These are phyloP conservation scores for Dufourea novaeangliae DNA, from an alignment of 1,140 invertebrate genomes.

Conservation along the genomic window DNA sequence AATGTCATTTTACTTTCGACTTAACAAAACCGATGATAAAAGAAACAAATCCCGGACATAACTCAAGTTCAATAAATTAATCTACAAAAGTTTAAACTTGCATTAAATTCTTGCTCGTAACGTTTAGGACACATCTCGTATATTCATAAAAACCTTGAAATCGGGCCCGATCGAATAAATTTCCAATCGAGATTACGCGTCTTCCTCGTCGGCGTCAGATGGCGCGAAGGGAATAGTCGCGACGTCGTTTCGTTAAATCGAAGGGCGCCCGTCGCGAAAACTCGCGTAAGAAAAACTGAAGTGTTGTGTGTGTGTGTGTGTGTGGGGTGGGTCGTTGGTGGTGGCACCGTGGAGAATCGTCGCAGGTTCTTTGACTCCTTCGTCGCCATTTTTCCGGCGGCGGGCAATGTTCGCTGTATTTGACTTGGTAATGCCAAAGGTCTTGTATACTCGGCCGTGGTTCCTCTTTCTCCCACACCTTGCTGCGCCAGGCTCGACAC, in stretches of 20 bases:
- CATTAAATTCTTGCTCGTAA: too few species aligned
- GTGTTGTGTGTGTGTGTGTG: too few species aligned
- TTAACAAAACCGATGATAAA: too few species aligned
- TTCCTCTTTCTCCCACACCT: slow-evolving; percentile 36
- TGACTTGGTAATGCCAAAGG: slow-evolving; percentile 80
- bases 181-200: background rate
- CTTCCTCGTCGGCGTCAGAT: background rate
- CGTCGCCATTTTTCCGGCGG: slow-evolving; percentile 73
- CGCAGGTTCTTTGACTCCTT: slow-evolving; percentile 75
- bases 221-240: slow-evolving; percentile 13
- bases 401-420: slow-evolving; percentile 72
- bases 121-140: too few species aligned
- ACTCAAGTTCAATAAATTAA: too few species aligned
- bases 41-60: too few species aligned
- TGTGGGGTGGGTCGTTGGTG: background rate
- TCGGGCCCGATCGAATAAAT: background rate
- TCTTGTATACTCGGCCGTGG: slow-evolving; percentile 66
- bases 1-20: too few species aligned
- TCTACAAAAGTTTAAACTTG: too few species aligned
- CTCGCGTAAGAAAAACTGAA: slow-evolving; percentile 2
- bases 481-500: slow-evolving; percentile 29
- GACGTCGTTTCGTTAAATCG: slow-evolving; percentile 65
- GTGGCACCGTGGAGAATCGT: background rate
- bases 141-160: too few species aligned
- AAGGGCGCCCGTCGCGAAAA: slow-evolving; percentile 29